phyloP scores from a whole-genome alignment of 2,888 invertebrate species.

The Dolichopus griseipennis region DNA sequence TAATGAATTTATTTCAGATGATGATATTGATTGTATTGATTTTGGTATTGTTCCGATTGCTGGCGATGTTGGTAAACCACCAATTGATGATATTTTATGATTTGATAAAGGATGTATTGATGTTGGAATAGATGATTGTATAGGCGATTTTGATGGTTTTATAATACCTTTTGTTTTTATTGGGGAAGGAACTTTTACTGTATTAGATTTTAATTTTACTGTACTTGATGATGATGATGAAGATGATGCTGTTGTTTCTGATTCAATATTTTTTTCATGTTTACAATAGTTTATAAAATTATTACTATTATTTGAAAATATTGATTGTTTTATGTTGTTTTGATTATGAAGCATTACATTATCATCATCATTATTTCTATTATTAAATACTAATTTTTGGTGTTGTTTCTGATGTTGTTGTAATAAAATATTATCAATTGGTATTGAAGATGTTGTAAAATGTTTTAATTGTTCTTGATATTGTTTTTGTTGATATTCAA shows the following conservation, averaged over 20 bases:
- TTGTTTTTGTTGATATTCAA: constrained; percentile 13
- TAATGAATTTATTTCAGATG: background rate
- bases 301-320: background rate
- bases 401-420: background rate
- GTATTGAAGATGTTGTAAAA: constrained; percentile 9
- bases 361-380: background rate
- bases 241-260: background rate
- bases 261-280: background rate
- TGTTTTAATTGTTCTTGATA: constrained; percentile 20
- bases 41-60: background rate
- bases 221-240: constrained; percentile 9
- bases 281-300: constrained; percentile 7
- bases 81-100: background rate
- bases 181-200: too few relatives aligned
- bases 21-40: background rate
- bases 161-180: background rate
- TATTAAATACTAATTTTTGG: background rate
- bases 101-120: too few relatives aligned
- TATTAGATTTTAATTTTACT: background rate
- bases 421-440: background rate
- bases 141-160: background rate
- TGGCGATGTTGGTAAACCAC: background rate
- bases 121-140: background rate
- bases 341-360: background rate
- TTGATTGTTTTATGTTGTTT: background rate